These are phyloP conservation scores for Lottia scabra DNA, from an alignment of 2,888 invertebrate species.

Conservation along the genomic window DNA sequence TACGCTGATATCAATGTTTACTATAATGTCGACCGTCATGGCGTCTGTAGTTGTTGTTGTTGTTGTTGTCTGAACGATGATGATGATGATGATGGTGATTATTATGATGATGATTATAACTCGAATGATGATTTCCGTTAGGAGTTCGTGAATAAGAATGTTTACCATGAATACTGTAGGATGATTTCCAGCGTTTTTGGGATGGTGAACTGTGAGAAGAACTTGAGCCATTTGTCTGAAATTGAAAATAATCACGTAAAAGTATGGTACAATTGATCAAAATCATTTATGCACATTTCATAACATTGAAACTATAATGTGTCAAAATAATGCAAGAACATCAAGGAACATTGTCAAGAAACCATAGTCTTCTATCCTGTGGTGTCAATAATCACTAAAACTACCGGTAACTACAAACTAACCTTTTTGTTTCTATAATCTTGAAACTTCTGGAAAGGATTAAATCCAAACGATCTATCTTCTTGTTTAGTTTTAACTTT, in stretches of 20 bases:
- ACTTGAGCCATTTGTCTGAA: background rate
- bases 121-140: background rate
- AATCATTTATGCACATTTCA: too few relatives aligned
- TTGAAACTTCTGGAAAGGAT: conserved; percentile 74
- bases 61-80: too few relatives aligned
- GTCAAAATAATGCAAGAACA: too few relatives aligned
- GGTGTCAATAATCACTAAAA: too few relatives aligned
- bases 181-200: background rate
- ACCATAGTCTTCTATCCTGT: too few relatives aligned
- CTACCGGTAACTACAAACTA: background rate
- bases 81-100: background rate
- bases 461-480: conserved; percentile 70
- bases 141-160: background rate
- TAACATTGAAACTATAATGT: too few relatives aligned
- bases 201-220: background rate
- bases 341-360: too few relatives aligned
- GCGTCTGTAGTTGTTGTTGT: too few relatives aligned
- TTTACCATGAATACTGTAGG: background rate
- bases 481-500: conserved; percentile 72
- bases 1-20: too few relatives aligned
- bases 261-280: background rate
- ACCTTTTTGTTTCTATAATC: conserved; percentile 61
- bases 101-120: background rate
- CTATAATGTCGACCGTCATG: too few relatives aligned
- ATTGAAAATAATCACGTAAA: background rate